Evolutionary conservation across 2,797 vertebrate genomes (phyloP), one percentile per base, ranked within the genome.

Genomic region (Neostethus bicornis): DNA sequence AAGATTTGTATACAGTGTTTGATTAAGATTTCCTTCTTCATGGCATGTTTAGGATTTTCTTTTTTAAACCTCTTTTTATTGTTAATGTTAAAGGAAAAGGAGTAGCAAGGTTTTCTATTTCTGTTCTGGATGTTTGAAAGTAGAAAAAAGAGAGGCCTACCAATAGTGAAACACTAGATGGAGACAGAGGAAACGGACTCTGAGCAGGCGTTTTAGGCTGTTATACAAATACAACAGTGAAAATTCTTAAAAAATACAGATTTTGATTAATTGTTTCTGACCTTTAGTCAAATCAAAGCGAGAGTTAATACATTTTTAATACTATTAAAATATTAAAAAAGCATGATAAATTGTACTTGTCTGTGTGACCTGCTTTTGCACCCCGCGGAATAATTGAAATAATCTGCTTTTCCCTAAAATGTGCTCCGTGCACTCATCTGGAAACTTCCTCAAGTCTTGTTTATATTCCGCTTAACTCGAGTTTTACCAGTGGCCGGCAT

Each of bases 111-210:
- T 10, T 48, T 79, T 73, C 64, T 84, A 73, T 83, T 77, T 53
- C 44, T 80, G 63, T 48, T 55, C 73, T 49, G n/a, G 4, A 32
- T 32, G 61, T 50, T 29, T 54, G 28, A 62, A 23, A 47, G 34
- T 60, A 74, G 16, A 35, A 35, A 16, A 35, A 35, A 5, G 24
- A 10, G 45, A 63, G 67, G 53, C 46, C 54, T 25, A 39, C 56
- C 72, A 67, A 43, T 32, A 17, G 66, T 51, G 79, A 75, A 76
- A 85, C 89, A 87, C 88, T 88, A 89, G 88, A 84, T 91, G 90
- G 85, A 89, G 87, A 91, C 88, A 89, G 73, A 90, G 86, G 64
- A 85, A 81, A 80, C 49, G 47, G 58, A 66, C 79, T 72, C 52
- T 32, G 53, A 64, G 50, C 42, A 52, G 61, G 38, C 24, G 16